Conservation (phyloP, 53 echinoderm and acorn worm genomes). For the Mesocentrotus franciscanus region DNA sequence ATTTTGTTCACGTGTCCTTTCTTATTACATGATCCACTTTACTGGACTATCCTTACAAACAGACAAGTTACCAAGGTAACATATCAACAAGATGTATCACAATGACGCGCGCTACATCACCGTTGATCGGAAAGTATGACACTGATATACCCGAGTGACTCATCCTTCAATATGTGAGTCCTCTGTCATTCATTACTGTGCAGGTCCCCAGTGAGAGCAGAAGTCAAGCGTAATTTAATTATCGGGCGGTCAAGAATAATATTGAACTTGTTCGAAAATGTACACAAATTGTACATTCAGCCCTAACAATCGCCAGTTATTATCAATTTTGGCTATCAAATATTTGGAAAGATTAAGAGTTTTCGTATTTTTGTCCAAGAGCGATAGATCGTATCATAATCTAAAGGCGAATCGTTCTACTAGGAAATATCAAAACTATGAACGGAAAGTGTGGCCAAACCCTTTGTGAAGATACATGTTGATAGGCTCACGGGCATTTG, state of each 20-base stretch:
- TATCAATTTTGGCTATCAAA: background rate
- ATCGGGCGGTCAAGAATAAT: slow-evolving; percentile 15
- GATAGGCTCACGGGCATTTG: too few relatives aligned
- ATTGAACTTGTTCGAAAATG: background rate
- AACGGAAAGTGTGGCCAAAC: background rate
- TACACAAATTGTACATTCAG: background rate
- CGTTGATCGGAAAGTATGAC: slow-evolving; percentile 32
- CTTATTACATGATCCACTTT: background rate
- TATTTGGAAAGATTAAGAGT: background rate
- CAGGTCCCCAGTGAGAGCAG: background rate
- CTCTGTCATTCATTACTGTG: background rate
- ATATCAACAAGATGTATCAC: slow-evolving; percentile 4
- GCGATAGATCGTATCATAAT: background rate
- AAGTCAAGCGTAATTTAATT: slow-evolving; percentile 21
- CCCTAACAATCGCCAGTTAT: background rate
- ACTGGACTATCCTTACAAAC: background rate
- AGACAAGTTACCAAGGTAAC: background rate
- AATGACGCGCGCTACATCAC: slow-evolving; percentile 31
- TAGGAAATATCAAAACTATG: background rate
- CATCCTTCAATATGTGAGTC: background rate
- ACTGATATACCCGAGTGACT: slow-evolving; percentile 20
- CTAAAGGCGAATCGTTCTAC: background rate
- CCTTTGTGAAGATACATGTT: background rate
- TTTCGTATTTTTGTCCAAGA: background rate
- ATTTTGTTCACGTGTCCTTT: background rate